Percentiles rank a stretch among this genome's conserved stretches.
Conservation (phyloP, 2,113 vertebrate genomes). For the Pterocles orientalis region DNA sequence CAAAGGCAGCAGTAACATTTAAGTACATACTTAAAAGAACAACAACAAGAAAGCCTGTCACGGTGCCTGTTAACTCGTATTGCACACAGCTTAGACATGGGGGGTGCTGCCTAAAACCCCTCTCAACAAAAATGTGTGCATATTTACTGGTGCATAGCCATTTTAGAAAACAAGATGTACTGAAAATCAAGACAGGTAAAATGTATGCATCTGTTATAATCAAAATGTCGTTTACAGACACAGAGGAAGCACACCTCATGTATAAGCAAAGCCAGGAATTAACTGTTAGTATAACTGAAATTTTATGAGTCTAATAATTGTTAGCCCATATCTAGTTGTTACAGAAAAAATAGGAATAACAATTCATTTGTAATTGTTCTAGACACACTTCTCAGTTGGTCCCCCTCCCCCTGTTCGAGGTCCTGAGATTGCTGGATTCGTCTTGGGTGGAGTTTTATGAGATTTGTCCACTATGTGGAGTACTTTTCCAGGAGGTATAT, state of each 20-base stretch:
- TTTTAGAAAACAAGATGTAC: background rate
- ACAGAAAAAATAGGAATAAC: background rate
- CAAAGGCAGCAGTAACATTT: background rate
- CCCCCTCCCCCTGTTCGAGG: background rate
- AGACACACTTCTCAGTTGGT: background rate
- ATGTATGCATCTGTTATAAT: background rate
- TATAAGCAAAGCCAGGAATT: background rate
- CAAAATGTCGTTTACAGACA: background rate
- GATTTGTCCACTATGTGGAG: background rate
- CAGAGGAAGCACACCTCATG: background rate
- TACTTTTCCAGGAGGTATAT: background rate
- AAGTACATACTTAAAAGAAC: background rate
- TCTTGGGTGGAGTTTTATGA: background rate
- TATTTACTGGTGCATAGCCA: background rate
- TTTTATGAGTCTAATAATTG: background rate
- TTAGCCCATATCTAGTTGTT: background rate
- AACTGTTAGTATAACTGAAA: background rate
- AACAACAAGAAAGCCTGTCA: background rate
- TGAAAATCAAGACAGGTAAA: background rate
- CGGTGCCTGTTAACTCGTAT: background rate
- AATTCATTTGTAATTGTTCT: background rate
- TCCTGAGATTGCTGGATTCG: background rate
- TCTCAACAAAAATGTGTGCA: background rate
- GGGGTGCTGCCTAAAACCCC: rapidly evolving
- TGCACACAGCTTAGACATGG: background rate